phyloP scores from a whole-genome alignment of 1,140 invertebrate genomes.

The Ylistrum balloti region DNA sequence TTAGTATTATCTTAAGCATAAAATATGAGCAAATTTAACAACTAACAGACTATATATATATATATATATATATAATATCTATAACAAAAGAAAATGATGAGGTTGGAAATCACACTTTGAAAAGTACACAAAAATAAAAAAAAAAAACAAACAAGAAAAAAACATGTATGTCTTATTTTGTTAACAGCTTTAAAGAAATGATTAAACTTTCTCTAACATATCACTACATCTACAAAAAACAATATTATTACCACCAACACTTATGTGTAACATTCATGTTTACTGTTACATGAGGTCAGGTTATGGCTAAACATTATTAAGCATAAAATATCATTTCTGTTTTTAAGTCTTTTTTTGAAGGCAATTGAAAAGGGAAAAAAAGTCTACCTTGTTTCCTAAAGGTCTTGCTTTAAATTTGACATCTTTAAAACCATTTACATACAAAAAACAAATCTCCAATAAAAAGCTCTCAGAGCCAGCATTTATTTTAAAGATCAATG shows the following conservation, averaged over 20 bases:
- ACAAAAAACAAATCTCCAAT: no score
- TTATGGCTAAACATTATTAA: no score
- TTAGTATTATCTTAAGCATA: neutral
- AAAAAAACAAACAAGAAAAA: neutral
- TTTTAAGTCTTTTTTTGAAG: no score
- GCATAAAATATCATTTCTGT: no score
- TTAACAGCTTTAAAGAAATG: neutral
- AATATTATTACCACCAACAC: neutral
- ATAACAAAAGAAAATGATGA: neutral
- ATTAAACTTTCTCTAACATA: neutral
- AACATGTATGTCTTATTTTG: no score
- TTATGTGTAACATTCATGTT: neutral
- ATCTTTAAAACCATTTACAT: no score
- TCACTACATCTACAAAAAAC: neutral
- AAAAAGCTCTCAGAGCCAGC: no score
- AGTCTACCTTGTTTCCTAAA: no score
- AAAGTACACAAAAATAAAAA: neutral
- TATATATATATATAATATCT: neutral
- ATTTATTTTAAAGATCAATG: no score
- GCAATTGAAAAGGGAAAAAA: no score
- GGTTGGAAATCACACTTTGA: neutral
- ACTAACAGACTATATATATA: constrained; percentile 21
- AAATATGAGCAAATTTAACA: constrained; percentile 28
- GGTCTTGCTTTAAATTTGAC: no score
- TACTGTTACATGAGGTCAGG: no score